Conservation (phyloP, 2,797 vertebrate species). For the Dendrocincla tyrannina region DNA sequence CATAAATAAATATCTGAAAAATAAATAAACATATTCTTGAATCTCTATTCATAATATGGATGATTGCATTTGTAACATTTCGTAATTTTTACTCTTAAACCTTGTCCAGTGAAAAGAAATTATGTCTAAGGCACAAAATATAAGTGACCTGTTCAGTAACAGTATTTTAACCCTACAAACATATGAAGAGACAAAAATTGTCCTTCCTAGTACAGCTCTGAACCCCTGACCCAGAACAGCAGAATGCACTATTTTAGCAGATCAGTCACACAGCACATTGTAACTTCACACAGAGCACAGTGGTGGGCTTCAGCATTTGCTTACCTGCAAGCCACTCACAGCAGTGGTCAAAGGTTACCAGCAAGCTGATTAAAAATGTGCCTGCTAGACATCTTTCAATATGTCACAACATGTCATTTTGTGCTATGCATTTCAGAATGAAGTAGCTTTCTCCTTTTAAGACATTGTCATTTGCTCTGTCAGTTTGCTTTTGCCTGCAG, state of each 20-base stretch:
- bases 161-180: not conserved
- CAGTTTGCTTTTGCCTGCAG: slow-evolving; percentile 6
- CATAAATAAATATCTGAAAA: not conserved
- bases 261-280: not conserved
- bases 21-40: not conserved
- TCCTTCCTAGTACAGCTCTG: not conserved
- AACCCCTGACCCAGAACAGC: not conserved
- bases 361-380: slow-evolving; percentile 64
- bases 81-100: not conserved
- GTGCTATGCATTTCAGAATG: slow-evolving; percentile 31
- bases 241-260: not conserved
- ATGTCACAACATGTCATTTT: slow-evolving; percentile 49
- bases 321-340: not conserved
- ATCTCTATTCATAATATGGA: not conserved
- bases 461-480: slow-evolving; percentile 37
- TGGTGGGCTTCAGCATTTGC: slow-evolving; percentile 15
- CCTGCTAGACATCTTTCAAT: slow-evolving; percentile 59
- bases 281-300: not conserved
- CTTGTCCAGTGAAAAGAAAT: not conserved
- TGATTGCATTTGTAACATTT: not conserved
- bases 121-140: not conserved
- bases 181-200: not conserved
- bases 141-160: not conserved
- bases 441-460: slow-evolving; percentile 42
- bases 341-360: slow-evolving; percentile 45